phyloP scores from a whole-genome alignment of 2,113 vertebrate species.

The Formicarius rufipectus region DNA sequence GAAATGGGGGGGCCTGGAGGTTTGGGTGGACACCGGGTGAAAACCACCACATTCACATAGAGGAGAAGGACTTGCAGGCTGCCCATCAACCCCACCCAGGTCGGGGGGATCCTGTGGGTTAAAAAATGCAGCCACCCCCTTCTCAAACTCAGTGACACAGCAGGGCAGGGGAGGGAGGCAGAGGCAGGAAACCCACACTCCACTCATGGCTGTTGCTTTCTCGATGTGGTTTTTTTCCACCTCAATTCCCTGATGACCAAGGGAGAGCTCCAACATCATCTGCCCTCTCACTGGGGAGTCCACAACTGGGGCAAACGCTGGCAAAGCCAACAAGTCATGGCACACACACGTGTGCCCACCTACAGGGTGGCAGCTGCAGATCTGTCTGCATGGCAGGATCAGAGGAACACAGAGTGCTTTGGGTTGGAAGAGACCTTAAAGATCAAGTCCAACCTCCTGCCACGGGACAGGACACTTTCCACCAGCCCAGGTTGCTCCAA shows the following conservation, averaged over 20 bases:
- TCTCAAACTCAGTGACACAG: neutral
- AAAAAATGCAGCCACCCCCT: neutral
- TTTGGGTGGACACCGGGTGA: too few relatives aligned
- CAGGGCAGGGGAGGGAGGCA: neutral
- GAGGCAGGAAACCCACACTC: neutral
- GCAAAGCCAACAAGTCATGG: neutral
- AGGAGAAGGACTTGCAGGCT: neutral
- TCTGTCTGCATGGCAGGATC: neutral
- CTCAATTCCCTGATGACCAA: neutral
- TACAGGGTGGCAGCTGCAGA: neutral
- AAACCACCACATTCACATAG: too few relatives aligned
- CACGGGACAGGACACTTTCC: neutral
- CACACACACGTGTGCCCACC: fast-evolving
- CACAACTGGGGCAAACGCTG: neutral
- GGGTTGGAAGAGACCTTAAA: neutral
- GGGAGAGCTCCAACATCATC: neutral
- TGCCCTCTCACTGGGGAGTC: neutral
- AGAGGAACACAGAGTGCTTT: neutral
- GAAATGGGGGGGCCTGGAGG: too few relatives aligned
- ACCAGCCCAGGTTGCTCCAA: neutral
- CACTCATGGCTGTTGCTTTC: neutral
- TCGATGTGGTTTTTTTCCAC: neutral
- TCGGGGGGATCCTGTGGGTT: neutral
- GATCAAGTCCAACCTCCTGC: neutral
- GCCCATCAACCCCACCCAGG: neutral